Evolutionary conservation across 2,888 invertebrate genomes (phyloP).

Genomic region (Sclerodermus sp.): DNA sequence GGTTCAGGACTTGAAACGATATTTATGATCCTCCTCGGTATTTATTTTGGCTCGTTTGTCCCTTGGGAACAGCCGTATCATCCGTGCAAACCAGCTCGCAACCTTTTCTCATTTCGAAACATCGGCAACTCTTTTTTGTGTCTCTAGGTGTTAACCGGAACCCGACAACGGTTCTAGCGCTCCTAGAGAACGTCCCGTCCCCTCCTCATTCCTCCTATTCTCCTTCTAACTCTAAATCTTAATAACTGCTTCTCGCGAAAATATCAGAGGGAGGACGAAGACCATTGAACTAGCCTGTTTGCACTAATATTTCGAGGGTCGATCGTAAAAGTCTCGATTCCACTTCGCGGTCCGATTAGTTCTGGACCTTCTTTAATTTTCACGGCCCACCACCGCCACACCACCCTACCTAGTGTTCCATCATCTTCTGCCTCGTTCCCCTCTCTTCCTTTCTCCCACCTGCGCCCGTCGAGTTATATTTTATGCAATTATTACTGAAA

Average conservation of each 20-base stretch:
- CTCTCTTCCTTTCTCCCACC: too few relatives aligned
- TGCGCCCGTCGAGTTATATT: too few relatives aligned
- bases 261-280: neutral
- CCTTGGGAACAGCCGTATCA: slow-evolving; percentile 3
- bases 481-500: too few relatives aligned
- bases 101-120: neutral
- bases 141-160: neutral
- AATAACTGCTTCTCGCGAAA: neutral
- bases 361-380: slow-evolving; percentile 35
- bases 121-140: neutral
- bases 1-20: slow-evolving; percentile 25
- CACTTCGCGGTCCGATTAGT: slow-evolving; percentile 23
- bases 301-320: neutral
- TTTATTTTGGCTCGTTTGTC: slow-evolving; percentile 23
- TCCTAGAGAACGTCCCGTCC: slow-evolving; percentile 12
- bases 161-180: neutral
- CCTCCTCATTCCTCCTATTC: neutral
- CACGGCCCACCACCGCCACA: slow-evolving; percentile 25
- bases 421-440: too few relatives aligned
- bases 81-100: neutral
- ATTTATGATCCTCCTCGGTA: slow-evolving; percentile 21
- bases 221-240: neutral
- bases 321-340: neutral
- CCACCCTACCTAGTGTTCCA: too few relatives aligned
- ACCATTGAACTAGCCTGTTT: too few relatives aligned